These are phyloP conservation scores for Liopterus haemorrhoidalis DNA, from an alignment of 2,888 invertebrate species.

Conservation along the genomic window DNA sequence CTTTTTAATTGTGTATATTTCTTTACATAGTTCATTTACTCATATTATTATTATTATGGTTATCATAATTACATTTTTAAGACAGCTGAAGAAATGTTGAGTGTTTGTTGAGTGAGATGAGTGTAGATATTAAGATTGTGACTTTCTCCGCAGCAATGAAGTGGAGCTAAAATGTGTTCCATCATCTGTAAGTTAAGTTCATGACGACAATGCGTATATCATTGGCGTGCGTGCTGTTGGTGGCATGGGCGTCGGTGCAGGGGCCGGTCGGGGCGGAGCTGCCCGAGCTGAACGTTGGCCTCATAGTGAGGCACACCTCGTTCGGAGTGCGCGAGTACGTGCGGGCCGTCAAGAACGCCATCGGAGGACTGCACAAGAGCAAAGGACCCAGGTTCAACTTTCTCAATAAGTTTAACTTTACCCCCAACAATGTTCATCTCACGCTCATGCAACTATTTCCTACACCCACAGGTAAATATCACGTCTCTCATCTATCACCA, in stretches of 20 bases:
- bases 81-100: no score
- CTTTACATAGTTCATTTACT: no score
- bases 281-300: conserved; percentile 49
- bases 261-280: conserved; percentile 20
- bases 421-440: conserved; percentile 56
- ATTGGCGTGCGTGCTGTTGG: neutral
- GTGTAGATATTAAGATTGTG: no score
- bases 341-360: conserved; percentile 58
- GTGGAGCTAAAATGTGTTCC: no score
- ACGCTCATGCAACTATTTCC: conserved; percentile 67
- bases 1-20: no score
- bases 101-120: no score
- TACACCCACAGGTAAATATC: conserved; percentile 72
- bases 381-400: conserved; percentile 55
- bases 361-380: conserved; percentile 53
- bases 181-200: conserved; percentile 13
- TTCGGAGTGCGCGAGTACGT: conserved; percentile 63
- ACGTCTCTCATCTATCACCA: no score
- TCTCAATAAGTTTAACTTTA: conserved; percentile 59
- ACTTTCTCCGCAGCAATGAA: no score
- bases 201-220: neutral
- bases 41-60: no score
- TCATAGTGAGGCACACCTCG: conserved; percentile 57
- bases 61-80: no score
- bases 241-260: conserved; percentile 14